Conservation (phyloP, 2,113 vertebrate genomes). For the Halcyon senegalensis region DNA sequence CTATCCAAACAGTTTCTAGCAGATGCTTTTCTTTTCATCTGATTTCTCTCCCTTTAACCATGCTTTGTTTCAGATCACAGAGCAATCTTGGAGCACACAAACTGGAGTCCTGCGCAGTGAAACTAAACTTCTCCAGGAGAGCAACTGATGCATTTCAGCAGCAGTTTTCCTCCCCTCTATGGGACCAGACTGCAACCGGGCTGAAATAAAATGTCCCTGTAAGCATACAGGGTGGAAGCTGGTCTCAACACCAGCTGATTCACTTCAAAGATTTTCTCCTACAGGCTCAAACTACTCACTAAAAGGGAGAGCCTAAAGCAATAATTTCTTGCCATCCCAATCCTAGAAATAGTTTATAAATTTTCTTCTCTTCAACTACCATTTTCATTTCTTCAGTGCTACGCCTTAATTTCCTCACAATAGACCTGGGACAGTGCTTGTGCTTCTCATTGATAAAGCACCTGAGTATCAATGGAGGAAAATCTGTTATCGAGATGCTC, state of each 20-base stretch:
- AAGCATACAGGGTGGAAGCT: neutral
- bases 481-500: neutral
- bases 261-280: neutral
- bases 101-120: neutral
- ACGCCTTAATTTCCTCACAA: neutral
- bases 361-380: neutral
- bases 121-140: neutral
- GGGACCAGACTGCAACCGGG: neutral
- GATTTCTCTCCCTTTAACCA: neutral
- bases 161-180: neutral
- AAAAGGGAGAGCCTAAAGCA: neutral
- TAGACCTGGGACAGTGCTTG: neutral
- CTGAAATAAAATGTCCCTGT: neutral
- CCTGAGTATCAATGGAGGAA: neutral
- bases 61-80: neutral
- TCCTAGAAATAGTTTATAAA: neutral
- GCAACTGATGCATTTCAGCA: neutral
- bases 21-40: neutral
- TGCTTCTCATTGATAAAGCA: neutral
- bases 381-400: neutral
- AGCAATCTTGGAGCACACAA: neutral
- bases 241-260: neutral
- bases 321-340: neutral
- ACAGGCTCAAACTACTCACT: fast-evolving
- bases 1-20: neutral